Evolutionary conservation across 2,113 vertebrate genomes (phyloP).

Genomic region (Lampris megalopsis): DNA sequence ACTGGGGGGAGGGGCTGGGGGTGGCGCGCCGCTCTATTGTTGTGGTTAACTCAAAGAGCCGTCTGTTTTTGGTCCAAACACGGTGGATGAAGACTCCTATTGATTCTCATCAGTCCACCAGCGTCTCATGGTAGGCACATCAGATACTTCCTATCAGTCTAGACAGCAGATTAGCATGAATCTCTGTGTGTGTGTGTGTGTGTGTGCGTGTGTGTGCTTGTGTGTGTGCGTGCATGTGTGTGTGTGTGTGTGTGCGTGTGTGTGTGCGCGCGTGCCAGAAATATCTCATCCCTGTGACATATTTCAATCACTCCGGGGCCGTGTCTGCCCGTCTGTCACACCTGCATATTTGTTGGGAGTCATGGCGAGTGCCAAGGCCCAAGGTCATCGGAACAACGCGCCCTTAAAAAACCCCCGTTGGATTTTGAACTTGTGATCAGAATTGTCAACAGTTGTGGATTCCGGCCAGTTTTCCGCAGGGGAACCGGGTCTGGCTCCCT

Average conservation of each 20-base stretch:
- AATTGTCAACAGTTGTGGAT: slow-evolving; percentile 52
- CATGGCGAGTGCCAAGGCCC: neutral
- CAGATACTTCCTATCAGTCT: slow-evolving; percentile 8
- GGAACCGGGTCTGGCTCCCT: slow-evolving; percentile 43
- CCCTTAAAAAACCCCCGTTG: slow-evolving; percentile 9
- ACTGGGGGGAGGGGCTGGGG: slow-evolving; percentile 5
- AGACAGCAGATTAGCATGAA: neutral
- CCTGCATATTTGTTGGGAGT: slow-evolving; percentile 10
- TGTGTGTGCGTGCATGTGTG: no score
- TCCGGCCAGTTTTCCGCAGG: slow-evolving; percentile 49
- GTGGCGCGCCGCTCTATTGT: slow-evolving; percentile 42
- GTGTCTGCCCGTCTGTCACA: neutral
- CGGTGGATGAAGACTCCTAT: slow-evolving; percentile 17
- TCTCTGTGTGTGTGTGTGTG: neutral
- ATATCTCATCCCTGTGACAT: neutral
- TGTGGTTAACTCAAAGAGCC: slow-evolving; percentile 49
- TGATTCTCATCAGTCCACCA: slow-evolving; percentile 22
- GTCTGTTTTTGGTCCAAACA: slow-evolving; percentile 55
- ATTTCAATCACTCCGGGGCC: neutral
- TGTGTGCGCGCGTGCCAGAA: neutral
- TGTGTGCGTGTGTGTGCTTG: no score
- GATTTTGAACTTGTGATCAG: slow-evolving; percentile 15
- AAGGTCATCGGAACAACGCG: slow-evolving; percentile 42
- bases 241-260: neutral
- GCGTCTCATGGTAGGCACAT: neutral